Evolutionary conservation across 2,888 invertebrate genomes (phyloP).

Genomic region (Stegana nigrithorax): DNA sequence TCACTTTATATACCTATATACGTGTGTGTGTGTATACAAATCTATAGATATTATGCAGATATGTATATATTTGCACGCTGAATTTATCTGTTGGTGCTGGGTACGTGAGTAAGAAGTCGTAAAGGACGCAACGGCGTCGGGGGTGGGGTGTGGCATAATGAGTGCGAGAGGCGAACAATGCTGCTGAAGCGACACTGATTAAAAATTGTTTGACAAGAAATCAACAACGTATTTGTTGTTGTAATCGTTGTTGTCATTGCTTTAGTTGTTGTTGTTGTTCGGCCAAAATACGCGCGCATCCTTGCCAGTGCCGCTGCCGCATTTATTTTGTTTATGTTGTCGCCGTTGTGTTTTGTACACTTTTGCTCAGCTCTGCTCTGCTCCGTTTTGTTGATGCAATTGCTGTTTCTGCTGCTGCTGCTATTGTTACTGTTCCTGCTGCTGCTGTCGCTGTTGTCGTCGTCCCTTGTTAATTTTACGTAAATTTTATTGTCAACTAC

Average conservation of each 20-base stretch:
- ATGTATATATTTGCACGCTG: no score
- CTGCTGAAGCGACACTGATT: conserved; percentile 58
- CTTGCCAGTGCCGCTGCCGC: no score
- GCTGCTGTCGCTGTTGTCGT: conserved; percentile 7
- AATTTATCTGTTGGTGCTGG: background rate
- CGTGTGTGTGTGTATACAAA: no score
- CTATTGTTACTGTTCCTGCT: background rate
- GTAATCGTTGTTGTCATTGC: background rate
- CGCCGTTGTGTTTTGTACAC: no score
- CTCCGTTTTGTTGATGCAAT: background rate
- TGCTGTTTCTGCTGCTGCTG: background rate
- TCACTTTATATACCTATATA: no score
- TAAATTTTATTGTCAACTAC: conserved; percentile 59
- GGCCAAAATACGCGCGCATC: no score
- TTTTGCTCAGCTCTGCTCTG: no score
- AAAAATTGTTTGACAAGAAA: conserved; percentile 61
- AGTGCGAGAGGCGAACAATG: conserved; percentile 34
- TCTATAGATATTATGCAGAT: no score
- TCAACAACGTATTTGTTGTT: conserved; percentile 49
- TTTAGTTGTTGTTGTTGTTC: background rate
- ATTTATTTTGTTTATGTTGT: no score
- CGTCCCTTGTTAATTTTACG: conserved; percentile 57
- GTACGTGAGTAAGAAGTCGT: background rate
- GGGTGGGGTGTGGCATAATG: background rate
- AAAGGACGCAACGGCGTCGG: background rate